Conservation (phyloP, 2,888 invertebrate genomes). For the Microdon myrmicae region DNA sequence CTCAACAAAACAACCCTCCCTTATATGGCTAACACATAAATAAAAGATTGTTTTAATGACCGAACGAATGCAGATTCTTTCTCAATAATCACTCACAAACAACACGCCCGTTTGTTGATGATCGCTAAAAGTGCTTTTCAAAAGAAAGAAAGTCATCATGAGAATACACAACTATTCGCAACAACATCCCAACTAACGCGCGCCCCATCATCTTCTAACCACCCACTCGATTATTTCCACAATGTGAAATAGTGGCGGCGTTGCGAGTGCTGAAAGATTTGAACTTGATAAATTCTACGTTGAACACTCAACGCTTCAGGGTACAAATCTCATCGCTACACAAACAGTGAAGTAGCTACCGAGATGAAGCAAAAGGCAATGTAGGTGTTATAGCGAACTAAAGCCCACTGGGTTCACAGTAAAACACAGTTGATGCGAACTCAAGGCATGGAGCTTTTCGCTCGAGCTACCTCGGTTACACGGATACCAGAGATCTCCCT, state of each 20-base stretch:
- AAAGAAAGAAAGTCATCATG: no score
- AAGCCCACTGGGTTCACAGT: constrained; percentile 13
- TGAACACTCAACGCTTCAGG: not conserved
- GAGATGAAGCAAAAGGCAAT: no score
- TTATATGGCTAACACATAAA: no score
- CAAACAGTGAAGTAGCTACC: no score
- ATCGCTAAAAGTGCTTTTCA: no score
- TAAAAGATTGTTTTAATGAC: no score
- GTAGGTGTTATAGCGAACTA: constrained; percentile 31
- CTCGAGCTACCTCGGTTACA: constrained; percentile 27
- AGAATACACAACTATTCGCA: no score
- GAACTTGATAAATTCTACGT: constrained; percentile 7
- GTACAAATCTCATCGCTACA: constrained; percentile 11
- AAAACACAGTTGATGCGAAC: constrained; percentile 10
- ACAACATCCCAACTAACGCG: no score
- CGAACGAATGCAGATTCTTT: no score
- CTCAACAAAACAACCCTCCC: no score
- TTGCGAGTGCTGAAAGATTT: constrained; percentile 31
- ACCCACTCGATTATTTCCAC: not conserved
- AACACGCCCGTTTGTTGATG: no score
- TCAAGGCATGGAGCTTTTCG: constrained; percentile 17
- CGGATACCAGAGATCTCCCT: constrained; percentile 36
- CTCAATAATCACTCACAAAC: no score
- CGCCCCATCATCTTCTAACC: not conserved
- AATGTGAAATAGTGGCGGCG: constrained; percentile 15